phyloP scores from a whole-genome alignment of 2,888 invertebrate species.

The Cheilosia vernalis region DNA sequence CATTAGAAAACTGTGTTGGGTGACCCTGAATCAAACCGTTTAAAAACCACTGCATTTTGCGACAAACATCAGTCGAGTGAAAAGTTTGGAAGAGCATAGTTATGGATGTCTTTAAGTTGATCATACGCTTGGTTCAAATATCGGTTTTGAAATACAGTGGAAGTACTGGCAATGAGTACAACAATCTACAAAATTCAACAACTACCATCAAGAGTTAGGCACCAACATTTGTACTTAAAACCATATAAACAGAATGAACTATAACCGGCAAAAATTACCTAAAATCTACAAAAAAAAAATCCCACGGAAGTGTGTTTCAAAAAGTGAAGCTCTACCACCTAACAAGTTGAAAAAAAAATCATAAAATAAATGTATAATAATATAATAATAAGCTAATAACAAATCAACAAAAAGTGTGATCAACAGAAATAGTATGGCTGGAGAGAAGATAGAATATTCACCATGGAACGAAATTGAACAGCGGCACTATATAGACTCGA shows the following conservation, averaged over 20 bases:
- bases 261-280: no score
- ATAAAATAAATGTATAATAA: not conserved
- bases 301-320: constrained; percentile 1
- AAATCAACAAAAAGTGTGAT: no score
- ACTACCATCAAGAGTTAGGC: not conserved
- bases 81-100: not conserved
- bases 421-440: not conserved
- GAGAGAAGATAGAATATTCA: not conserved
- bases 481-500: not conserved
- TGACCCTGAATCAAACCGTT: not conserved
- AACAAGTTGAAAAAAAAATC: not conserved
- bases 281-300: not conserved
- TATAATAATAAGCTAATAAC: not conserved
- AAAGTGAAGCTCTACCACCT: not conserved
- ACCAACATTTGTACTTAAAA: not conserved
- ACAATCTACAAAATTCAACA: not conserved
- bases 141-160: not conserved
- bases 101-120: not conserved
- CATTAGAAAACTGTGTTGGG: not conserved
- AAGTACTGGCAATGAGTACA: not conserved
- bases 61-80: not conserved
- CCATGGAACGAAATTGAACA: not conserved
- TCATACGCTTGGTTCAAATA: not conserved
- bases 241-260: not conserved
- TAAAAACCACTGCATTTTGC: not conserved